A percentile compares a stretch with the other conserved stretches of the same genome.
Conservation (phyloP, 2,888 invertebrate species). For the Noctua janthina region DNA sequence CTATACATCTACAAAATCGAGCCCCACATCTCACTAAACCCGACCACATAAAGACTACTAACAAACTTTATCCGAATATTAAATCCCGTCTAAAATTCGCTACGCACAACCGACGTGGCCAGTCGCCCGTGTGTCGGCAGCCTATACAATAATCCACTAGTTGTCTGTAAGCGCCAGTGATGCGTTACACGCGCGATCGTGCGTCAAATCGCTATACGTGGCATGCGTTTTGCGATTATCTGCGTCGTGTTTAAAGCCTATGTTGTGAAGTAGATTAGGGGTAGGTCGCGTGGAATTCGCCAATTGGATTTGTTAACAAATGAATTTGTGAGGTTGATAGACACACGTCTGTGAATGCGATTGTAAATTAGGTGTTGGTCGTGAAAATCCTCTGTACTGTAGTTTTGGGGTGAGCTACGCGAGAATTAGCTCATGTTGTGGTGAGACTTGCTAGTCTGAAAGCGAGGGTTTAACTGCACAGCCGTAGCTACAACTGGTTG, state of each 20-base stretch:
- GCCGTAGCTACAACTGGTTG: neutral
- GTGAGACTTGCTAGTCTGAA: neutral
- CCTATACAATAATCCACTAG: slow-evolving; percentile 64
- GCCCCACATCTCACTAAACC: slow-evolving; percentile 1
- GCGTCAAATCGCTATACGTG: slow-evolving; percentile 65
- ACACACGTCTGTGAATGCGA: slow-evolving; percentile 4
- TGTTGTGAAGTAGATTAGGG: slow-evolving; percentile 41
- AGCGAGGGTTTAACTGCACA: neutral
- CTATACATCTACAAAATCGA: slow-evolving; percentile 9
- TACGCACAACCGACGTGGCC: slow-evolving; percentile 55
- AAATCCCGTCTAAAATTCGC: slow-evolving; percentile 59
- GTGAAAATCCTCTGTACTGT: neutral
- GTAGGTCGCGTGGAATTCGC: slow-evolving; percentile 22
- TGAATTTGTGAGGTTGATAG: slow-evolving; percentile 4
- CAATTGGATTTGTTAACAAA: slow-evolving; percentile 35
- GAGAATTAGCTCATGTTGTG: neutral
- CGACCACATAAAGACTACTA: slow-evolving; percentile 33
- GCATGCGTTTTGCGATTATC: slow-evolving; percentile 63
- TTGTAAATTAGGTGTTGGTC: slow-evolving; percentile 15
- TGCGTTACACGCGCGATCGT: slow-evolving; percentile 62
- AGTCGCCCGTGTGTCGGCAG: slow-evolving; percentile 55
- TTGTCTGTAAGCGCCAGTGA: slow-evolving; percentile 60
- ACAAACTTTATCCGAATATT: slow-evolving; percentile 49
- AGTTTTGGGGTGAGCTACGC: neutral
- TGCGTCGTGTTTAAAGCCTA: slow-evolving; percentile 47